Conservation (phyloP, 2,888 invertebrate genomes). For the Branchinecta sandiegonensis region DNA sequence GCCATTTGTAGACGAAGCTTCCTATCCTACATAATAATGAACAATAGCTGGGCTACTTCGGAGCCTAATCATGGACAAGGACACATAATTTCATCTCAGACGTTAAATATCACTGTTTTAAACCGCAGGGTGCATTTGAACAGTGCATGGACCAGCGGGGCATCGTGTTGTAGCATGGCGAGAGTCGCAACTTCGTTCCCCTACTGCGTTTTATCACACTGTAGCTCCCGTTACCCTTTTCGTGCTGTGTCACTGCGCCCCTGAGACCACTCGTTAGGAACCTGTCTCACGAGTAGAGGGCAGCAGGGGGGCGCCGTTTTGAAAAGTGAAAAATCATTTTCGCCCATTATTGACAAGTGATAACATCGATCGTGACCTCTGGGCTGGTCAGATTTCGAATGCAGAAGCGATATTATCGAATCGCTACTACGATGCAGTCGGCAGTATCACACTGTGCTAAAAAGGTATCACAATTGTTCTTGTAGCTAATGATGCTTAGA, state of each 20-base stretch:
- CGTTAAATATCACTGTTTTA: background rate
- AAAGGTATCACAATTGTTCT: too few species aligned
- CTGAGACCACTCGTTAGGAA: background rate
- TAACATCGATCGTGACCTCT: conserved; percentile 4
- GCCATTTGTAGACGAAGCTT: too few species aligned
- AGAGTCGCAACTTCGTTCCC: conserved; percentile 12
- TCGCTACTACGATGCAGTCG: too few species aligned
- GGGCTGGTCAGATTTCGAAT: background rate
- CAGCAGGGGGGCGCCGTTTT: conserved; percentile 12
- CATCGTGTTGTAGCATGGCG: background rate
- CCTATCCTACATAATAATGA: too few species aligned
- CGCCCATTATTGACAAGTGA: conserved; percentile 8
- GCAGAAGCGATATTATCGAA: too few species aligned
- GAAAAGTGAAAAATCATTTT: conserved; percentile 14
- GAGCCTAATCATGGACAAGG: background rate
- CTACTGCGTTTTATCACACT: conserved; percentile 7
- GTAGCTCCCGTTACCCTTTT: background rate
- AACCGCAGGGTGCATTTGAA: conserved; percentile 9
- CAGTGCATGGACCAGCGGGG: conserved; percentile 9
- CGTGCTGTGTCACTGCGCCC: background rate
- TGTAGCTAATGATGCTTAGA: too few species aligned
- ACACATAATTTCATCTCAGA: background rate
- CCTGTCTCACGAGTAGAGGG: conserved; percentile 10
- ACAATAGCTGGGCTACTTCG: background rate
- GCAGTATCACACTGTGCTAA: too few species aligned